Conservation (phyloP, 2,888 invertebrate species). For the Disparrhopalites patrizii region DNA sequence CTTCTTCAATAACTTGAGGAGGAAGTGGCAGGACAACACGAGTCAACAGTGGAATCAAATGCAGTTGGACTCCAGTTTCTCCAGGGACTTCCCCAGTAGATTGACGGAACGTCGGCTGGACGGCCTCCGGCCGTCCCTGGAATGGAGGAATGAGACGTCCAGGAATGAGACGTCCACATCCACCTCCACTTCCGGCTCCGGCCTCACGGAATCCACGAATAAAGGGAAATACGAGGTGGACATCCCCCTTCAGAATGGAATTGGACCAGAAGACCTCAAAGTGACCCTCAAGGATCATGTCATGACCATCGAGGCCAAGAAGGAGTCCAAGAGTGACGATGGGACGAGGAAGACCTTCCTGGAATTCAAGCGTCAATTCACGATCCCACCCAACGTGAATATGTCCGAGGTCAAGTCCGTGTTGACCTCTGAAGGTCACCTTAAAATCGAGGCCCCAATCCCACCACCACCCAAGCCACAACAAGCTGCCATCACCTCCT, state of each 20-base stretch:
- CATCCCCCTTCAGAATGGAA: slow-evolving; percentile 1
- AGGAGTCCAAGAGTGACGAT: slow-evolving; percentile 21
- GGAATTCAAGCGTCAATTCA: slow-evolving; percentile 46
- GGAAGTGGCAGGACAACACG: not conserved
- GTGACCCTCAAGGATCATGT: slow-evolving; percentile 23
- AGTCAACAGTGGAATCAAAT: no score
- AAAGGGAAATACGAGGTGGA: slow-evolving; percentile 13
- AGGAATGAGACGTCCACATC: not conserved
- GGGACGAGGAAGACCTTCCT: slow-evolving; percentile 38
- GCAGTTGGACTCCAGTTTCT: not conserved
- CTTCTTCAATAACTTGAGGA: not conserved
- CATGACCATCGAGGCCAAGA: slow-evolving; percentile 27
- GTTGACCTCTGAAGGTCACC: slow-evolving; percentile 44
- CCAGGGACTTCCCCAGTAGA: not conserved
- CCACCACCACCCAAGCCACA: slow-evolving; percentile 16
- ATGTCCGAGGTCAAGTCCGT: slow-evolving; percentile 44
- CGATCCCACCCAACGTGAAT: slow-evolving; percentile 48
- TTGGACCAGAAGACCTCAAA: slow-evolving; percentile 15
- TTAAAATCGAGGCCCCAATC: slow-evolving; percentile 49
- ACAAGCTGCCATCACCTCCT: no score
- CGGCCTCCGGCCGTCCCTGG: not conserved
- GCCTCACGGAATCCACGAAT: not conserved
- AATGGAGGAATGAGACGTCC: not conserved
- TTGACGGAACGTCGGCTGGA: not conserved
- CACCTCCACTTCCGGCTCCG: not conserved